These are phyloP conservation scores for Pedetes capensis DNA, from an alignment of 2,113 vertebrate species.

Conservation along the genomic window DNA sequence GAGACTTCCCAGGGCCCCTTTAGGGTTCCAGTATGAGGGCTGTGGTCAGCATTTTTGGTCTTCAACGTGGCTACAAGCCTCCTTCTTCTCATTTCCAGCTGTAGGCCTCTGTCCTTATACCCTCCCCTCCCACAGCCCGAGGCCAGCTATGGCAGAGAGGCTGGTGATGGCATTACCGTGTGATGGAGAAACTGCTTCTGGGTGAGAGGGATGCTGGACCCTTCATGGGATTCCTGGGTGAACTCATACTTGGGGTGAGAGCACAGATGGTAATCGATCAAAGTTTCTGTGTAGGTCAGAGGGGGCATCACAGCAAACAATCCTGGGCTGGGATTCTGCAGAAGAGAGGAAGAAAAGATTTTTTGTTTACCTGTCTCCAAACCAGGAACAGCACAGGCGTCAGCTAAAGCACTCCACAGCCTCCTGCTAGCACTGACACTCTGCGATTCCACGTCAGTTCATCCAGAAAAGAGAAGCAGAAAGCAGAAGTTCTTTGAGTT, in stretches of 20 bases:
- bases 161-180: slow-evolving; percentile 78
- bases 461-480: not conserved
- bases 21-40: fast-evolving
- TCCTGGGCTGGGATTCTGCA: slow-evolving; percentile 92
- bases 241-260: slow-evolving; percentile 86
- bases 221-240: slow-evolving; percentile 70
- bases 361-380: not conserved
- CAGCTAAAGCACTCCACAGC: not conserved
- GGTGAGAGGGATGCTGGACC: slow-evolving; percentile 79
- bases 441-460: fast-evolving
- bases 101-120: not conserved
- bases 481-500: not conserved
- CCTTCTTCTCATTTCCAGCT: not conserved
- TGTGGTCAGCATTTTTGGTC: not conserved
- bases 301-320: slow-evolving; percentile 83
- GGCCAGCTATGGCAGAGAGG: not conserved
- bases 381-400: not conserved
- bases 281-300: slow-evolving; percentile 87
- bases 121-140: not conserved
- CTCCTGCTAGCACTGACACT: not conserved
- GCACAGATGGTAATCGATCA: slow-evolving; percentile 90
- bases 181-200: slow-evolving; percentile 86
- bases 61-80: not conserved
- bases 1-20: fast-evolving
- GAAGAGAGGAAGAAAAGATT: not conserved